Evolutionary conservation across 1,140 invertebrate species (phyloP).

Genomic region (Drosophila santomea): DNA sequence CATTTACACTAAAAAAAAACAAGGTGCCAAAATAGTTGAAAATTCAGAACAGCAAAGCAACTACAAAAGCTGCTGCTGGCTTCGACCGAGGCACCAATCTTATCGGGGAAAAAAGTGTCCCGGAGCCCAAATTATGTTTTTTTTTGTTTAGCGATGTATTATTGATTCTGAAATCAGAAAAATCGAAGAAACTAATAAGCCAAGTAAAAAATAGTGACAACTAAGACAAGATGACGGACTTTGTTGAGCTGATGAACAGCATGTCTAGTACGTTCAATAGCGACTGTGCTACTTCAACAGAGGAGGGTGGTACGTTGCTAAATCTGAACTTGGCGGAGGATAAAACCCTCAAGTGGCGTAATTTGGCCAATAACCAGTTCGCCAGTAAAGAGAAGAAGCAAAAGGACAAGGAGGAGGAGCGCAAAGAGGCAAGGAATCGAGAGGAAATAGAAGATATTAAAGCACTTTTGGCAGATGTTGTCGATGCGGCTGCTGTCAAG

Average conservation of each 20-base stretch:
- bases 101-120: slow-evolving; percentile 24
- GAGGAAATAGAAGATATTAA: slow-evolving; percentile 48
- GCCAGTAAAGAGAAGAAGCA: slow-evolving; percentile 82
- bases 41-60: not conserved
- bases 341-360: slow-evolving; percentile 83
- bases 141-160: slow-evolving; percentile 11
- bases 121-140: slow-evolving; percentile 31
- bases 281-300: slow-evolving; percentile 75
- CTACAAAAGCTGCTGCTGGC: slow-evolving; percentile 9
- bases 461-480: slow-evolving; percentile 46
- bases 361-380: slow-evolving; percentile 81
- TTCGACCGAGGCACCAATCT: slow-evolving; percentile 28
- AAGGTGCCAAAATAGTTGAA: slow-evolving; percentile 24
- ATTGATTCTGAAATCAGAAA: slow-evolving; percentile 26
- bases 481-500: slow-evolving; percentile 55
- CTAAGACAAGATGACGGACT: slow-evolving; percentile 66
- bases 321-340: slow-evolving; percentile 79
- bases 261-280: slow-evolving; percentile 79
- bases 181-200: slow-evolving; percentile 8
- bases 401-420: slow-evolving; percentile 42
- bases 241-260: slow-evolving; percentile 72
- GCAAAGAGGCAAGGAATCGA: not conserved
- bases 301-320: slow-evolving; percentile 69
- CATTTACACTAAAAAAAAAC: slow-evolving; percentile 1
- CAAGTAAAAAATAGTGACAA: not conserved